phyloP scores from a whole-genome alignment of 53 echinoderm and acorn worm species.

The Luidia sarsii region DNA sequence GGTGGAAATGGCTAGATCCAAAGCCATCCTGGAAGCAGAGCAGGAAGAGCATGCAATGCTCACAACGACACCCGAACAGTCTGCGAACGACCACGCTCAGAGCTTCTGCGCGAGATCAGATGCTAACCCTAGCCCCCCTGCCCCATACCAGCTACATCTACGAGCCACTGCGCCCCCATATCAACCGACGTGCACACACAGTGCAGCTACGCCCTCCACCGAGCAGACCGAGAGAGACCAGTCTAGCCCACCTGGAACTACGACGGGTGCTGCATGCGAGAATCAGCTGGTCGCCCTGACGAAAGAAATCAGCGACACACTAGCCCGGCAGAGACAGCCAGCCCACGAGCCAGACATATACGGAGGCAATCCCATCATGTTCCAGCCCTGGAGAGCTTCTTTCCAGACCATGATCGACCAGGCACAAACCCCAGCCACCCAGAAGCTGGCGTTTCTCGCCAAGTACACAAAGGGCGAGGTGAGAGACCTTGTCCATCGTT shows the following conservation, averaged over 20 bases:
- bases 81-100: slow-evolving; percentile 44
- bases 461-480: slow-evolving; percentile 23
- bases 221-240: too few species aligned
- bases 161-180: too few species aligned
- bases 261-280: background rate
- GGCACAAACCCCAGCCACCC: background rate
- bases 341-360: slow-evolving; percentile 60
- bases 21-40: slow-evolving; percentile 18
- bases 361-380: slow-evolving; percentile 45
- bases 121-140: too few species aligned
- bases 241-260: too few species aligned
- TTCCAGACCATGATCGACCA: slow-evolving; percentile 44
- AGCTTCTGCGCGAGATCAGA: background rate
- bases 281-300: slow-evolving; percentile 27
- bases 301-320: slow-evolving; percentile 38
- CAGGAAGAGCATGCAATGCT: too few species aligned
- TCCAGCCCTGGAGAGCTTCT: slow-evolving; percentile 36
- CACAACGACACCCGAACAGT: slow-evolving; percentile 34
- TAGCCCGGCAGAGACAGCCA: slow-evolving; percentile 50
- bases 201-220: too few species aligned
- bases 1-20: slow-evolving; percentile 32
- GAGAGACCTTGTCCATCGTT: slow-evolving; percentile 37
- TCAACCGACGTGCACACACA: too few species aligned
- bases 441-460: slow-evolving; percentile 26
- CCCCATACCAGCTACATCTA: background rate